phyloP scores from a whole-genome alignment of 2,888 invertebrate species.

The Hydrotaea cyrtoneurina region DNA sequence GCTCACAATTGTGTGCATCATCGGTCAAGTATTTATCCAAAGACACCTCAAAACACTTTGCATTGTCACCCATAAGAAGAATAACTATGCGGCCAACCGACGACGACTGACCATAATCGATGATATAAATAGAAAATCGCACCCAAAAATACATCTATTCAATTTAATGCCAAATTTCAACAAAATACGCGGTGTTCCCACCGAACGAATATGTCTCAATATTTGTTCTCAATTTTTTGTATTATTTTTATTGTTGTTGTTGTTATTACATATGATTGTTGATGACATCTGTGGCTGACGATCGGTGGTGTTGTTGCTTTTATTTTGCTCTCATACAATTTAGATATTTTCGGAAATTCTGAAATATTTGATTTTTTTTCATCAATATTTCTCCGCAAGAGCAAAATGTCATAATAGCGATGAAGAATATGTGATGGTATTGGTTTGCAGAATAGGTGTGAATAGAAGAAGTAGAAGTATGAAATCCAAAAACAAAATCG shows the following conservation, averaged over 20 bases:
- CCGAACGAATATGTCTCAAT: conserved; percentile 16
- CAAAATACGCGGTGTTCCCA: neutral
- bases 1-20: conserved; percentile 21
- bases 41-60: conserved; percentile 27
- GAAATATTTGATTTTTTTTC: conserved; percentile 1
- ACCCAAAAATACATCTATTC: conserved; percentile 21
- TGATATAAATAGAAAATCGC: conserved; percentile 28
- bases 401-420: neutral
- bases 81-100: conserved; percentile 24
- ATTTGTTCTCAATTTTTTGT: neutral
- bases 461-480: neutral
- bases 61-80: conserved; percentile 33
- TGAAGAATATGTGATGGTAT: conserved; percentile 41
- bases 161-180: conserved; percentile 58
- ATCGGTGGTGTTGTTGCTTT: neutral
- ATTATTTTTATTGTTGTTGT: neutral
- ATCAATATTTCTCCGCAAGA: conserved; percentile 42
- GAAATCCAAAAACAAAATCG: neutral
- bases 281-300: conserved; percentile 18
- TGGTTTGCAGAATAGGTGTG: conserved; percentile 9
- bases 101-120: conserved; percentile 1
- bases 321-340: conserved; percentile 2
- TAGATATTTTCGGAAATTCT: conserved; percentile 27
- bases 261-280: neutral
- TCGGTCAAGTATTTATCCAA: conserved; percentile 50